These are phyloP conservation scores for Lethenteron camtschaticum DNA, from an alignment of 2,113 vertebrate genomes.

Conservation along the genomic window DNA sequence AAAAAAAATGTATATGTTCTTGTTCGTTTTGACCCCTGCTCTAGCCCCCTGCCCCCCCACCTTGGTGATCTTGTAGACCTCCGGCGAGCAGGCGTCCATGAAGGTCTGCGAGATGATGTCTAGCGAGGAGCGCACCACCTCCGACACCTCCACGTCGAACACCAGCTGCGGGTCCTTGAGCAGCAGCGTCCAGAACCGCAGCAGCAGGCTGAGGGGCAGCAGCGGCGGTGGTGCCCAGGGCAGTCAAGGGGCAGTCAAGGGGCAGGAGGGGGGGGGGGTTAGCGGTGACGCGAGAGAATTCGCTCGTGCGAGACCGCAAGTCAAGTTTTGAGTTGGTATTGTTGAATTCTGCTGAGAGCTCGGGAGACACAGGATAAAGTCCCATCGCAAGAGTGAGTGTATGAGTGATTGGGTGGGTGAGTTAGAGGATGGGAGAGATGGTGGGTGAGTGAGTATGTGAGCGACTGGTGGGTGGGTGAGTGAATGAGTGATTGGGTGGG, in stretches of 20 bases:
- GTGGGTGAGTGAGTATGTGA: no score
- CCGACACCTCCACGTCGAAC: not conserved
- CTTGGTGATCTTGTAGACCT: slow-evolving; percentile 1
- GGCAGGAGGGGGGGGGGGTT: no score
- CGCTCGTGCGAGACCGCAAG: not conserved
- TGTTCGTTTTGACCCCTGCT: no score
- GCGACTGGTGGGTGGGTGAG: no score
- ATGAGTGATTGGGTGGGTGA: not conserved
- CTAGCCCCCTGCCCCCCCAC: not conserved
- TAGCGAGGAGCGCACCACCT: not conserved
- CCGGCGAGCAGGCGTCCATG: slow-evolving; percentile 1
- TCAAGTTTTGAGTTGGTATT: not conserved
- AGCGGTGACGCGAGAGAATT: not conserved
- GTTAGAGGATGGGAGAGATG: no score
- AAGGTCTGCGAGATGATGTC: slow-evolving; percentile 1
- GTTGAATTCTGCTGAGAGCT: not conserved
- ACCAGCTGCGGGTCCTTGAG: not conserved
- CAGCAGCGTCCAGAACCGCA: not conserved
- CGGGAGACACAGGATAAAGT: not conserved
- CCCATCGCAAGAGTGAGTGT: not conserved
- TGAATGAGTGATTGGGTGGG: no score
- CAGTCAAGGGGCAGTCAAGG: no score
- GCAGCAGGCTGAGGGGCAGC: not conserved
- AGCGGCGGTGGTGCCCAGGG: not conserved
- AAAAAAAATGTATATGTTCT: no score